These are phyloP conservation scores for Bimastos eiseni DNA, from an alignment of 2,888 invertebrate genomes.

Conservation along the genomic window DNA sequence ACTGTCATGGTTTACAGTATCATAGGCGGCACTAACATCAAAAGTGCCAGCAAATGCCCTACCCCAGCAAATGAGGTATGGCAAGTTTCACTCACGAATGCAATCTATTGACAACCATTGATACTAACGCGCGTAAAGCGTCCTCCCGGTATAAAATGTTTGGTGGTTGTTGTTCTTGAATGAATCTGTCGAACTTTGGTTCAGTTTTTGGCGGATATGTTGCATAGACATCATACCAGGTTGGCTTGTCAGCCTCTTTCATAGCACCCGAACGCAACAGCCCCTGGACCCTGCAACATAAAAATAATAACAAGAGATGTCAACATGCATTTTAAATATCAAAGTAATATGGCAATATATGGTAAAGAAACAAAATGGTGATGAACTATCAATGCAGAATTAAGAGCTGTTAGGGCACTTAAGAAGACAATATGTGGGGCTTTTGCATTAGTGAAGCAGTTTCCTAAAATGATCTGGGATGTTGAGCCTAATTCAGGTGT, in stretches of 20 bases:
- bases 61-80: neutral
- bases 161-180: slow-evolving; percentile 45
- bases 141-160: slow-evolving; percentile 58
- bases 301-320: neutral
- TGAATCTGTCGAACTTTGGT: slow-evolving; percentile 72
- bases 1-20: too few relatives aligned
- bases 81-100: neutral
- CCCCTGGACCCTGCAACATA: slow-evolving; percentile 71
- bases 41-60: neutral
- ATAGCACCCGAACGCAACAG: slow-evolving; percentile 79
- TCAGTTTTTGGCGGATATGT: slow-evolving; percentile 85
- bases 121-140: slow-evolving; percentile 76
- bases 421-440: too few relatives aligned
- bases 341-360: neutral
- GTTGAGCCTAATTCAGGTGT: too few relatives aligned
- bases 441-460: too few relatives aligned
- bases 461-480: too few relatives aligned
- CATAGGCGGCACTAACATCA: too few relatives aligned
- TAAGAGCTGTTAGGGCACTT: too few relatives aligned
- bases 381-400: too few relatives aligned
- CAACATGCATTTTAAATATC: neutral
- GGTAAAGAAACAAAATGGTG: neutral
- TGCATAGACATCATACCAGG: slow-evolving; percentile 91
- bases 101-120: neutral
- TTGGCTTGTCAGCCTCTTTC: slow-evolving; percentile 78